Percentiles rank a stretch among this genome's conserved stretches.
Evolutionary conservation across 2,888 invertebrate species (phyloP).

Genomic region (Phymatocera aterrima): DNA sequence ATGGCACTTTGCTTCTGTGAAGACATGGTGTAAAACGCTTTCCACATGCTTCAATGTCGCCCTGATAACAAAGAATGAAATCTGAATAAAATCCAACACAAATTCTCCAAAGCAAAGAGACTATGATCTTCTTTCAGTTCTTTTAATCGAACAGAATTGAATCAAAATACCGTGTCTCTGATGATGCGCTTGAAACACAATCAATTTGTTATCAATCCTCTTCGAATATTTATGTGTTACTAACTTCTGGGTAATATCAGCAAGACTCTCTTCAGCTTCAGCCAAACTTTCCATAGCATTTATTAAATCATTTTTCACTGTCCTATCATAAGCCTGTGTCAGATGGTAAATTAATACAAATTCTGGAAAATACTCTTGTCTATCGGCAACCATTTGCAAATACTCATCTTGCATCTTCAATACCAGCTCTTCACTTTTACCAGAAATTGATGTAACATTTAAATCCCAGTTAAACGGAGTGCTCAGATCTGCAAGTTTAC

Average conservation of each 20-base stretch:
- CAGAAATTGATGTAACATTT: not conserved
- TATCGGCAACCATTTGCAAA: not conserved
- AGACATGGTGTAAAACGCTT: not conserved
- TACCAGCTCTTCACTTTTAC: not conserved
- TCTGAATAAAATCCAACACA: not conserved
- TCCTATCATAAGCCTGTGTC: not conserved
- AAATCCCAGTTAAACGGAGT: not conserved
- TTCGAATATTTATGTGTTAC: not conserved
- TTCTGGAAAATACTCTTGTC: conserved; percentile 12
- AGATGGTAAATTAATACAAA: not conserved
- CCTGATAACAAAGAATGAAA: not conserved
- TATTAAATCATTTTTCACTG: not conserved
- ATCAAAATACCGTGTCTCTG: not conserved
- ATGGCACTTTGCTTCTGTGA: conserved; percentile 6
- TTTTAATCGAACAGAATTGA: too few species aligned
- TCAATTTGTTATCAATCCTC: not conserved
- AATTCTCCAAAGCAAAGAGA: too few species aligned
- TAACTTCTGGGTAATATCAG: not conserved
- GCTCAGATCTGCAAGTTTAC: not conserved
- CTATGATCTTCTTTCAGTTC: too few species aligned
- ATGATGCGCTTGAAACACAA: not conserved
- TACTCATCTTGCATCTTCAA: not conserved
- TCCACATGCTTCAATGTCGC: not conserved
- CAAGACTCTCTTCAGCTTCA: not conserved
- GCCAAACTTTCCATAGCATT: not conserved